Conservation (phyloP, 2,113 vertebrate genomes). For the Toxotes jaculatrix region DNA sequence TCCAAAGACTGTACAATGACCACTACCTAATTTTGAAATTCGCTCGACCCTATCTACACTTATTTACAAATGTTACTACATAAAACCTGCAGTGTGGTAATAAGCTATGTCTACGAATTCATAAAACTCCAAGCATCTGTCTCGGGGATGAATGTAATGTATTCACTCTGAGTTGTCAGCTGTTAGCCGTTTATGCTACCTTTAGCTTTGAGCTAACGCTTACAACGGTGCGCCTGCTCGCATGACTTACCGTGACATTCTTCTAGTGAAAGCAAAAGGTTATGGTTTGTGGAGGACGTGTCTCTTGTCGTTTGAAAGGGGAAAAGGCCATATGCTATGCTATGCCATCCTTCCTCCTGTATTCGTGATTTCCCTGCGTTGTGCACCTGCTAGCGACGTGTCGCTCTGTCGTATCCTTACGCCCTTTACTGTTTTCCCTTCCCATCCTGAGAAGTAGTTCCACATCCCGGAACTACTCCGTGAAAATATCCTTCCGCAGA, state of each 20-base stretch:
- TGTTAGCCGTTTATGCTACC: conserved; percentile 68
- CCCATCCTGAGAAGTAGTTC: conserved; percentile 66
- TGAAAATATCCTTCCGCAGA: conserved; percentile 73
- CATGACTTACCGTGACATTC: conserved; percentile 72
- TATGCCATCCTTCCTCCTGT: conserved; percentile 31
- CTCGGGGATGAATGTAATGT: not conserved
- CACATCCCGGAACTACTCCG: conserved; percentile 74
- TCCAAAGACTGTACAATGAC: not conserved
- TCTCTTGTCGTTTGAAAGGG: not conserved
- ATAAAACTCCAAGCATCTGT: not conserved
- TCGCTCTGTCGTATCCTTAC: conserved; percentile 70
- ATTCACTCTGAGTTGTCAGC: conserved; percentile 48
- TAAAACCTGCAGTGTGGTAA: not conserved
- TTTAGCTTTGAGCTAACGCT: conserved; percentile 58
- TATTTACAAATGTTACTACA: too few relatives aligned
- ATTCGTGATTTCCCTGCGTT: conserved; percentile 39
- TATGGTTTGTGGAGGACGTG: not conserved
- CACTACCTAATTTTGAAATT: not conserved
- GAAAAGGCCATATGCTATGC: conserved; percentile 10
- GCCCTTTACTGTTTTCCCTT: conserved; percentile 37
- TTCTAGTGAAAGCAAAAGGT: conserved; percentile 8
- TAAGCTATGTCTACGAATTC: fast-evolving
- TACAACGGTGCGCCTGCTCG: not conserved
- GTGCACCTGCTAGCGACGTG: conserved; percentile 75
- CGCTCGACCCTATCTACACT: not conserved